Percentiles rank a stretch among this genome's conserved stretches.
These are phyloP conservation scores for Poliocrania exsul DNA, from an alignment of 2,797 vertebrate genomes.

Conservation along the genomic window DNA sequence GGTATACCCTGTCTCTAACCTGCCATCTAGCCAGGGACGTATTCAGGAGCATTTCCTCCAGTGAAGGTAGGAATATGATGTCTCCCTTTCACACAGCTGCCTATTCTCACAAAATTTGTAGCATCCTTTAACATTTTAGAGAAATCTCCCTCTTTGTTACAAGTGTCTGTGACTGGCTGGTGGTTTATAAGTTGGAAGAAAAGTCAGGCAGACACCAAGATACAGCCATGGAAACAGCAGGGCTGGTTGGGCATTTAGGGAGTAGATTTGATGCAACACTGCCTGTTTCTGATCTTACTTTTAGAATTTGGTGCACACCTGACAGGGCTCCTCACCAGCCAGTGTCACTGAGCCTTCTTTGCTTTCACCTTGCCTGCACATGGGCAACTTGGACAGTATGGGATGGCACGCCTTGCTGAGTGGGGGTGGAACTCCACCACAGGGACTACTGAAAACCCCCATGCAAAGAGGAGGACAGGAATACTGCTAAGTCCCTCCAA, in stretches of 20 bases:
- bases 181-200: background rate
- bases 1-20: background rate
- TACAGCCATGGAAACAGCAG: background rate
- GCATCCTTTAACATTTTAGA: background rate
- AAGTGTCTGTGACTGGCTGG: background rate
- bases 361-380: background rate
- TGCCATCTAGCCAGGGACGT: background rate
- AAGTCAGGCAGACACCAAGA: background rate
- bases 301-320: background rate
- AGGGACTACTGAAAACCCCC: background rate
- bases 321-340: background rate
- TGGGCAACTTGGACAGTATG: accelerated
- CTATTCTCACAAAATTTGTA: background rate
- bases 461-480: background rate
- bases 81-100: background rate
- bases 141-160: background rate
- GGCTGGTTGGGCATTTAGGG: background rate
- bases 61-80: background rate
- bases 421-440: background rate
- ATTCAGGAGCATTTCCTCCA: background rate
- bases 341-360: background rate
- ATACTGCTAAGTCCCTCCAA: background rate
- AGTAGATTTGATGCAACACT: background rate
- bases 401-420: background rate
- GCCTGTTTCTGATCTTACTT: background rate